phyloP scores from a whole-genome alignment of 1,140 invertebrate species.

The Sarcophaga peregrina region DNA sequence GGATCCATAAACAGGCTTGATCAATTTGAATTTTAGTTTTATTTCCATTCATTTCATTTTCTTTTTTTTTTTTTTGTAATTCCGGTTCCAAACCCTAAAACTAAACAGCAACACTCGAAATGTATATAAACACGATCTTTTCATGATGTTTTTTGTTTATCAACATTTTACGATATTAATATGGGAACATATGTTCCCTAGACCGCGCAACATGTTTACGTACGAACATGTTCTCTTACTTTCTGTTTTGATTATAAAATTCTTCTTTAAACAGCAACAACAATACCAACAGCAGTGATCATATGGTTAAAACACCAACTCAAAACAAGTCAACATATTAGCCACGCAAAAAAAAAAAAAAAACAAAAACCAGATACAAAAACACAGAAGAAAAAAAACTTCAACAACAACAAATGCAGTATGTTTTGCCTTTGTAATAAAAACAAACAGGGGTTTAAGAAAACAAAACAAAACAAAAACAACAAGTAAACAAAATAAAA shows the following conservation, averaged over 20 bases:
- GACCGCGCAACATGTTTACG: background rate
- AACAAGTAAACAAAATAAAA: background rate
- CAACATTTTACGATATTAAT: slow-evolving; percentile 13
- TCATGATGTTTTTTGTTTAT: background rate
- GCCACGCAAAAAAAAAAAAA: background rate
- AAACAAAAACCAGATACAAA: slow-evolving; percentile 30
- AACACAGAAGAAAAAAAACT: background rate
- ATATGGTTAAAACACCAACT: slow-evolving; percentile 29
- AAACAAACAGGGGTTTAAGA: background rate
- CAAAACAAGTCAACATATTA: background rate
- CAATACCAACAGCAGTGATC: background rate
- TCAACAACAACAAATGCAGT: background rate
- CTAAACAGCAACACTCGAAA: background rate
- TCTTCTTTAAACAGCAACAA: slow-evolving; percentile 3
- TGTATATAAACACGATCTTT: background rate
- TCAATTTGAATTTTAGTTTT: too few species aligned
- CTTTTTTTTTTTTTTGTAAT: too few species aligned
- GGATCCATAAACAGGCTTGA: too few species aligned
- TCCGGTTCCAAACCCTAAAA: background rate
- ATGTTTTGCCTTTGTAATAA: background rate
- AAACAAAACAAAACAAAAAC: background rate
- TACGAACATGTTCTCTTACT: background rate
- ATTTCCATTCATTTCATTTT: too few species aligned
- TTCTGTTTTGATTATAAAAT: slow-evolving; percentile 31
- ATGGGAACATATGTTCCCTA: background rate